Evolutionary conservation across 2,888 invertebrate genomes (phyloP), one percentile per base, ranked within the genome.

Genomic region (Dryomyza anilis): DNA sequence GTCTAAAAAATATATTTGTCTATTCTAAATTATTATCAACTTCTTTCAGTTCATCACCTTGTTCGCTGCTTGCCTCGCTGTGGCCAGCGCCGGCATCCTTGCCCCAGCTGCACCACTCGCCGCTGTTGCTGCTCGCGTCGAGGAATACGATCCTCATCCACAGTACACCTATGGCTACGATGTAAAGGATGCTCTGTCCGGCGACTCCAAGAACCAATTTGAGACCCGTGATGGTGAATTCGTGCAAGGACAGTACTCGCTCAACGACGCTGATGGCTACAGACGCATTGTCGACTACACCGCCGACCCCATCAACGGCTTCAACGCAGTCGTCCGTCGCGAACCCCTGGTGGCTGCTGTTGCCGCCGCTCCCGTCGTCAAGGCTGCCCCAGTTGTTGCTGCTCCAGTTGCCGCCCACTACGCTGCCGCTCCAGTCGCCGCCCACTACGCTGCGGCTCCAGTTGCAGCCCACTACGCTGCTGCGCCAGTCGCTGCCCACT

Each of bases 231-330:
- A 83, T 66, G 84, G 84, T 55, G 83, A 83, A 66, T 69, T 81
- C 23, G 84, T 84, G 14, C 81, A 79, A 69, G 84, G 84, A 27
- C 84, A 84, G 70, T 84, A 84, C 73, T 83, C 84, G 3, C 72
- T 84, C 69, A 76, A 81, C 64, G 84, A 84, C 64, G 78, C 84
- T 65, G 84, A 84, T 74, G 84, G 84, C 10, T 79, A 77, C 64
- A 76, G 82, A 65, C 79, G 83, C 45, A 81, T 80, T 72, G 83
- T 84, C 52, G 83, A 83, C 70, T 84, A 84, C 66, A 80, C 82
- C 23, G 78, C 83, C 61, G 83, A 84, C 68, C 75, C 83, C 56
- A 72, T 83, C 63, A 81, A 83, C 61, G 84, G 83, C 39, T 84
- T 84, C 71, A 83, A 83, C 63, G 83, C 83, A 58, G 80, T 84